phyloP scores from a whole-genome alignment of 2,797 vertebrate species.

The Pangasius sanitwongsei region DNA sequence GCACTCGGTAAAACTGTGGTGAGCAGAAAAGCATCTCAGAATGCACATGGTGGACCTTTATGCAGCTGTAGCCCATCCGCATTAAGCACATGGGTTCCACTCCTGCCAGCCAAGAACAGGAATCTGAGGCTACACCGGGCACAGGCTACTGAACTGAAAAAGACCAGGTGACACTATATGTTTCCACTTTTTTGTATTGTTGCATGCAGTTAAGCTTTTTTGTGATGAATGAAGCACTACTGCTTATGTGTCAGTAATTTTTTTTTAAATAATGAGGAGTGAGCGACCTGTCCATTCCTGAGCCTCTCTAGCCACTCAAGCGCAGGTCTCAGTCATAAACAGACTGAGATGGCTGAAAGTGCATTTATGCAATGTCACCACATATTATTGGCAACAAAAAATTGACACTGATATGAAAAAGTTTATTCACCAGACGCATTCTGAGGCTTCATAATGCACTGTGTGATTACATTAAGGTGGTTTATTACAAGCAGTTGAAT shows the following conservation, averaged over 20 bases:
- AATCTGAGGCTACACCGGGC: neutral
- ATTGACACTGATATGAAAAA: neutral
- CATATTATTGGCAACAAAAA: neutral
- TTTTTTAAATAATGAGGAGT: neutral
- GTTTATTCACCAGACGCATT: neutral
- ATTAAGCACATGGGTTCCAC: neutral
- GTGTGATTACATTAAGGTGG: neutral
- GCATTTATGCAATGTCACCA: neutral
- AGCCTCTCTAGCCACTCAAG: neutral
- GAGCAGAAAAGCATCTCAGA: neutral
- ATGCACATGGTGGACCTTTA: neutral
- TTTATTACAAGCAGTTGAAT: neutral
- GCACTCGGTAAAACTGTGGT: neutral
- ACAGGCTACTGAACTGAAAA: neutral
- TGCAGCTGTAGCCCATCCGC: neutral
- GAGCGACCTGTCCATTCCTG: neutral
- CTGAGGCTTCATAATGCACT: neutral
- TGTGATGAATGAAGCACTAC: too few relatives aligned
- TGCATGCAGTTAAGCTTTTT: too few relatives aligned
- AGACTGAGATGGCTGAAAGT: neutral
- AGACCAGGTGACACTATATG: neutral
- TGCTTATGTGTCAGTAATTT: neutral
- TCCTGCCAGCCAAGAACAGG: neutral
- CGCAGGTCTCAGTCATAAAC: neutral
- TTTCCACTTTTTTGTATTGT: too few relatives aligned